Evolutionary conservation across 2,113 vertebrate species (phyloP), one percentile per base, ranked within the genome.

Genomic region (Xiphophorus hellerii): DNA sequence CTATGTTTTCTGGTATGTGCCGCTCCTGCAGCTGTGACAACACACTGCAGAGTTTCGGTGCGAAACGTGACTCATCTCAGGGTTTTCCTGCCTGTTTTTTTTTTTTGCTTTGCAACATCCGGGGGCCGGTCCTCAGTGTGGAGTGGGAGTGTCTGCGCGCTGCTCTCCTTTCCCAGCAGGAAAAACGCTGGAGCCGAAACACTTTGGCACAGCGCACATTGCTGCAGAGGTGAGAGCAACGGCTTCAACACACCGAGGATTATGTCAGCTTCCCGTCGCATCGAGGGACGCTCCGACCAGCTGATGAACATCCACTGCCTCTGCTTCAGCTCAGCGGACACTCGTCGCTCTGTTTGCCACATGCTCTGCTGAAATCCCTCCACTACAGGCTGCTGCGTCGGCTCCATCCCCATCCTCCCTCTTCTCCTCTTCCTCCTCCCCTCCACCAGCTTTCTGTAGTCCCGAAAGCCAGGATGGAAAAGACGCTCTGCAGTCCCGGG

Each of bases 391-490:
- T n/a, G 68, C 79, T 66, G 78, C 66, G 65, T 62, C 66, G 71
- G 80, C 63, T 85, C 85, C 88, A 77, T 76, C 77, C 80, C 76
- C 61, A 71, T 67, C 60, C 81, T 48, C 31, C 33, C 73, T 75
- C 73, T 69, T 31, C 77, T 78, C 76, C 71, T 37, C 35, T 35
- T 10, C 35, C 35, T 37, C 35, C 35, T 35, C 35, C 67, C 74
- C 80, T 66, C 69, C 73, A 71, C 25, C 70, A 54, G 48, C 48
- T 42, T 44, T 63, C 70, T 37, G 35, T 83, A 80, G 91, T 88
- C 91, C 91, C 88, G 78, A 89, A 33, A 76, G 85, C 66, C 82
- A 90, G 88, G 82, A 93, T 93, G 93, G 93, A 93, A 77, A 93
- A 92, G 85, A 80, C 91, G 67, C 75, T 89, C 71, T 86, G 84